Evolutionary conservation across 1,140 invertebrate species (phyloP).

Genomic region (Nebria ingens): DNA sequence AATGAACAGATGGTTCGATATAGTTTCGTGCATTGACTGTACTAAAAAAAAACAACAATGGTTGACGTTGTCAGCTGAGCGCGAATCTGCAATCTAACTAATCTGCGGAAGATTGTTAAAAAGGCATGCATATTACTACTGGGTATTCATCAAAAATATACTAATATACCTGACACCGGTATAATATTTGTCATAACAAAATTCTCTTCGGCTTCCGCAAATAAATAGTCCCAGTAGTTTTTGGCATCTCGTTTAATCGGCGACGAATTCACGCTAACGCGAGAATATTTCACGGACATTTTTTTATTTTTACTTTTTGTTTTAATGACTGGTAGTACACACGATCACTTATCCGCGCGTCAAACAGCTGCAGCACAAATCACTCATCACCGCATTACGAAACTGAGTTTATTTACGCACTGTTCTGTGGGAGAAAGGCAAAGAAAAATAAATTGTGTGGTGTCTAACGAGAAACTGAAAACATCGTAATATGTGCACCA

Average conservation of each 20-base stretch:
- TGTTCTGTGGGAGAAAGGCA: not conserved
- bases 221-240: conserved; percentile 8
- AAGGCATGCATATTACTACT: too few species aligned
- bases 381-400: not conserved
- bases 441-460: not conserved
- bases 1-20: too few species aligned
- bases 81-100: too few species aligned
- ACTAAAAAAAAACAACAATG: too few species aligned
- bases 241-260: conserved; percentile 8
- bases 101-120: too few species aligned
- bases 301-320: too few species aligned
- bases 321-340: not conserved
- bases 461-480: not conserved
- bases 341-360: not conserved
- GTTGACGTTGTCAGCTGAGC: too few species aligned
- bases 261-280: not conserved
- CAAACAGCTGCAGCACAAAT: conserved; percentile 2
- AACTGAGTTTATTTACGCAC: not conserved
- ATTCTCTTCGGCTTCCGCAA: conserved; percentile 3
- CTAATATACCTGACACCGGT: not conserved
- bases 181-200: conserved; percentile 8
- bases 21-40: too few species aligned
- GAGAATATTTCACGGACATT: conserved; percentile 6
- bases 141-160: too few species aligned
- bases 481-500: not conserved